Conservation (phyloP, 2,888 invertebrate species). For the Philopedon plagiatum region DNA sequence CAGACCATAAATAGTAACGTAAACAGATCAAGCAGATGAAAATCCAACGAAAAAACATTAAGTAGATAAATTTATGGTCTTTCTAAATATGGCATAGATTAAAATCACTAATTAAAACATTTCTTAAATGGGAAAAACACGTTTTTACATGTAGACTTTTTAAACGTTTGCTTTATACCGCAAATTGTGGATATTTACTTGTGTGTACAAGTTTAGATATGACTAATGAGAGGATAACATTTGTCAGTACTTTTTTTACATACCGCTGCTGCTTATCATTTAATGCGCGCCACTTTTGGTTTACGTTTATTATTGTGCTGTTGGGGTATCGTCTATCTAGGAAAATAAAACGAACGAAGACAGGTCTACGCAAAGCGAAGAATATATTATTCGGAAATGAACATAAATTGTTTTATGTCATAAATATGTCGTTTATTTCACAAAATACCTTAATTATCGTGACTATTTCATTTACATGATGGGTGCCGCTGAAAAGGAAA, state of each 20-base stretch:
- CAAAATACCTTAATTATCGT: too few species aligned
- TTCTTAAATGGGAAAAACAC: constrained; percentile 47
- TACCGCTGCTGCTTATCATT: background rate
- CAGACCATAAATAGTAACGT: constrained; percentile 22
- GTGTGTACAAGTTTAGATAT: constrained; percentile 22
- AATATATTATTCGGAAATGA: too few species aligned
- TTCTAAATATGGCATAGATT: constrained; percentile 45
- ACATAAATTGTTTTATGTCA: too few species aligned
- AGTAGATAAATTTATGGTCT: constrained; percentile 41
- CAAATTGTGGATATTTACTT: constrained; percentile 18
- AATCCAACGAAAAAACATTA: constrained; percentile 36
- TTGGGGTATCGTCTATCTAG: too few species aligned
- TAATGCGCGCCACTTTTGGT: too few species aligned
- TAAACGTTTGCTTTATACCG: constrained; percentile 19
- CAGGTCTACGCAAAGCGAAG: too few species aligned
- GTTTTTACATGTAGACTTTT: constrained; percentile 35
- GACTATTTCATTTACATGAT: too few species aligned
- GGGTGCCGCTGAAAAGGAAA: too few species aligned
- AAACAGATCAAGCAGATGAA: constrained; percentile 31
- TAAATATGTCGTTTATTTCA: too few species aligned
- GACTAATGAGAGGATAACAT: constrained; percentile 11
- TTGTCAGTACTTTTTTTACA: background rate
- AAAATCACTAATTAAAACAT: constrained; percentile 46
- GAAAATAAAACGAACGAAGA: too few species aligned
- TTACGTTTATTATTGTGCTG: too few species aligned